Evolutionary conservation across 2,113 vertebrate genomes (phyloP), one percentile per base, ranked within the genome.

Genomic region (Progne subis): DNA sequence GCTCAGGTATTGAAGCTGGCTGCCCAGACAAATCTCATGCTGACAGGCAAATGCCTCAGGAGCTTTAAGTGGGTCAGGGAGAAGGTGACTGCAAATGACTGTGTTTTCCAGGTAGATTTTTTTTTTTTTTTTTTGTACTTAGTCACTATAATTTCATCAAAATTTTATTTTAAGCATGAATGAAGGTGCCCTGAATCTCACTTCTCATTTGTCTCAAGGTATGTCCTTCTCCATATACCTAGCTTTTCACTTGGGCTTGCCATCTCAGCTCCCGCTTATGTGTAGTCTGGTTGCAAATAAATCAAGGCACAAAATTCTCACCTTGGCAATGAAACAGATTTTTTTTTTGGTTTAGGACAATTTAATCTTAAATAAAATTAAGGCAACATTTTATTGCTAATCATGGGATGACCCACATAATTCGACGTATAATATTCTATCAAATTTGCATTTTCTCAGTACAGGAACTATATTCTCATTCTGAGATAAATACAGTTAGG

Each of bases 121-220:
- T 77, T 68, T 43, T 18, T 39, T 76, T 41, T 77, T 68, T 43
- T 43, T 12, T 43, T 16, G 4, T 32, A 75, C 9, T 69, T 77
- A 39, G 6, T 7, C 19, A 67, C 34, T 29, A 39, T 59, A 69
- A 74, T 88, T 95, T 74, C 26, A 83, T 61, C 37, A 56, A 69
- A 49, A 61, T 80, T 82, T 88, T 94, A 85, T 92, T 95, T 90
- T 82, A 86, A 90, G 63, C 52, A 44, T 74, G 64, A 80, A 90
- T 53, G 53, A 87, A 91, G 28, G 59, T 92, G 79, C 18, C 63
- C 79, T 82, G 74, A 82, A 52, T 92, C 53, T 91, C 60, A 49
- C 13, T 74, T 94, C 57, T 69, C 50, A 70, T 82, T 91, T 94
- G 47, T 91, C 74, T 93, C 84, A 65, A 72, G 26, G 24, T 61